A percentile compares a stretch with the other conserved stretches of the same genome.
phyloP scores from a whole-genome alignment of 92 coral and sea anemone genomes.

The Epizoanthus ramosus region DNA sequence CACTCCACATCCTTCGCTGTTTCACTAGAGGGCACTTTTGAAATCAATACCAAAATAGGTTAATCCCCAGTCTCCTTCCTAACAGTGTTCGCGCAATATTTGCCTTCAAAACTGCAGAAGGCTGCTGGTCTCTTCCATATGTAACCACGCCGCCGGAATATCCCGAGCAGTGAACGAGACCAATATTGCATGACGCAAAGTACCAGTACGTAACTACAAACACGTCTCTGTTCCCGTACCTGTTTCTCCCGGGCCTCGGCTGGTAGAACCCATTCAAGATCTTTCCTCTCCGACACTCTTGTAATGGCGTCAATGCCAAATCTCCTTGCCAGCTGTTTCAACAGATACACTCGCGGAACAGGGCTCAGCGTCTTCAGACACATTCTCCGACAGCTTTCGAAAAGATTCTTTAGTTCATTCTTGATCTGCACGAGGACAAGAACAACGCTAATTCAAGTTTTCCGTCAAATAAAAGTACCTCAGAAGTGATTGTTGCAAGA shows the following conservation, averaged over 20 bases:
- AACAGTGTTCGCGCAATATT: too few species aligned
- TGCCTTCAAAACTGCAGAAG: too few species aligned
- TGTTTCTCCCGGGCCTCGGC: conserved; percentile 38
- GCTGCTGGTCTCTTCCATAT: too few species aligned
- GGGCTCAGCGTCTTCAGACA: conserved; percentile 51
- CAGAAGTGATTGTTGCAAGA: too few species aligned
- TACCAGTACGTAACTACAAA: background rate
- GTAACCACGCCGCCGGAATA: too few species aligned
- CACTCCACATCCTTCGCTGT: too few species aligned
- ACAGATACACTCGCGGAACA: conserved; percentile 66
- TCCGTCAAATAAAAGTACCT: too few species aligned
- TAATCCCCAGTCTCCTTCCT: too few species aligned
- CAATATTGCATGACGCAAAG: too few species aligned
- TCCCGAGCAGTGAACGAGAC: too few species aligned
- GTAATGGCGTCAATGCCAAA: conserved; percentile 70
- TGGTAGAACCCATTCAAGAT: conserved; percentile 74
- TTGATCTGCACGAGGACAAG: conserved; percentile 29
- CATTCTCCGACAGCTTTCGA: conserved; percentile 57
- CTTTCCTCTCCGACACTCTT: conserved; percentile 47
- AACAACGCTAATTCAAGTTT: background rate
- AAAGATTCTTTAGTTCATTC: conserved; percentile 46
- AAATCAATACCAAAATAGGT: too few species aligned
- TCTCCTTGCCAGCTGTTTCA: conserved; percentile 73
- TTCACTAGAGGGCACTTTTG: too few species aligned
- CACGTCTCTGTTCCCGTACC: background rate